Evolutionary conservation across 2,113 vertebrate species (phyloP).

Genomic region (Elephas maximus): DNA sequence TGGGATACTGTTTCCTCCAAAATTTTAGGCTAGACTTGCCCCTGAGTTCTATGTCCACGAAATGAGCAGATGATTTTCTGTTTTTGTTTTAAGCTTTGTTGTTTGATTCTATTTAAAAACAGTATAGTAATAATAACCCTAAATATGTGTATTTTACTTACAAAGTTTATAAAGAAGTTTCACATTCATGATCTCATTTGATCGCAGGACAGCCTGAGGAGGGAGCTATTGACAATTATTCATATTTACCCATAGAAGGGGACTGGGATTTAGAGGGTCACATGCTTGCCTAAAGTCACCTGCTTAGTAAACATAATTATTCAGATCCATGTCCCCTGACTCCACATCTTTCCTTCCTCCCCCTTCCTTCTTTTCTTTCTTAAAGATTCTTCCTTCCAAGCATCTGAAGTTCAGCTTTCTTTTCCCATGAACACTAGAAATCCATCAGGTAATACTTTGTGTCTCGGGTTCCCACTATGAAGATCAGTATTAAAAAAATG

Average conservation of each 20-base stretch:
- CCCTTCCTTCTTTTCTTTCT: neutral
- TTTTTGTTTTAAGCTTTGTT: neutral
- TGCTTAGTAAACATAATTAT: conserved; percentile 10
- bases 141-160: conserved; percentile 25
- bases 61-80: neutral
- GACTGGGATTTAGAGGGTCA: neutral
- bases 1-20: neutral
- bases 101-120: neutral
- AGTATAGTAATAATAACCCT: neutral
- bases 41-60: neutral
- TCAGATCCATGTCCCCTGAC: neutral
- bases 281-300: neutral
- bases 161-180: neutral
- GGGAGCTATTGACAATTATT: neutral
- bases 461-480: conserved; percentile 35
- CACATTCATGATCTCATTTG: neutral
- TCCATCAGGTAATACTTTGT: conserved; percentile 63
- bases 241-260: neutral
- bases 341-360: neutral
- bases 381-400: neutral
- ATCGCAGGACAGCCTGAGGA: neutral
- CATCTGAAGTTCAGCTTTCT: conserved; percentile 48
- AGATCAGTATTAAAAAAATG: conserved; percentile 72
- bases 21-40: neutral
- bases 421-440: conserved; percentile 34